These are phyloP conservation scores for Tetraneura akinire DNA, from an alignment of 1,140 invertebrate species.

Conservation along the genomic window DNA sequence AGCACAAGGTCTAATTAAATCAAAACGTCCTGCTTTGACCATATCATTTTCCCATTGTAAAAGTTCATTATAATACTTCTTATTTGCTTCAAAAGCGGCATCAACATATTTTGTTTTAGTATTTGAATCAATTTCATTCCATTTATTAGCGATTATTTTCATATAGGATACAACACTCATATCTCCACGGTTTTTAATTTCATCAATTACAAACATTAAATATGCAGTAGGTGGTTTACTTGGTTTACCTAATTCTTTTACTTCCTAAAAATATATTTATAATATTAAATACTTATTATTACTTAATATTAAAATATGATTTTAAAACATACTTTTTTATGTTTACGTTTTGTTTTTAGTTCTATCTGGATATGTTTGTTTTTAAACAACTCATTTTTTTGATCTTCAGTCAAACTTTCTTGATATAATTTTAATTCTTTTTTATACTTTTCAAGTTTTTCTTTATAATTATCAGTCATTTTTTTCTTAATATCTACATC, in stretches of 20 bases:
- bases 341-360: slow-evolving; percentile 36
- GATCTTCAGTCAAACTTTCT: slow-evolving; percentile 8
- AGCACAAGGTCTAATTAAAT: slow-evolving; percentile 25
- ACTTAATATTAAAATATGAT: neutral
- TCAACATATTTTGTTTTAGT: slow-evolving; percentile 17
- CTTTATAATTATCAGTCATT: slow-evolving; percentile 17
- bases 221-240: slow-evolving; percentile 38
- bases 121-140: slow-evolving; percentile 20
- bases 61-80: slow-evolving; percentile 16
- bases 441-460: slow-evolving; percentile 40
- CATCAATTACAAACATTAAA: slow-evolving; percentile 24
- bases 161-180: slow-evolving; percentile 1
- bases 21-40: slow-evolving; percentile 22
- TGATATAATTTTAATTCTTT: slow-evolving; percentile 1
- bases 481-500: slow-evolving; percentile 17
- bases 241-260: slow-evolving; percentile 42
- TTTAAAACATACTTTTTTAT: slow-evolving; percentile 31
- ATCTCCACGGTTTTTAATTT: slow-evolving; percentile 33
- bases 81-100: neutral
- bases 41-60: slow-evolving; percentile 39
- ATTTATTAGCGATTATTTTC: slow-evolving; percentile 31
- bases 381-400: slow-evolving; percentile 31
- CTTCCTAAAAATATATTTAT: slow-evolving; percentile 27
- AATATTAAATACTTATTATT: neutral
- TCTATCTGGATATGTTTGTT: neutral